Evolutionary conservation across 2,113 vertebrate species (phyloP).

Genomic region (Picathartes gymnocephalus): DNA sequence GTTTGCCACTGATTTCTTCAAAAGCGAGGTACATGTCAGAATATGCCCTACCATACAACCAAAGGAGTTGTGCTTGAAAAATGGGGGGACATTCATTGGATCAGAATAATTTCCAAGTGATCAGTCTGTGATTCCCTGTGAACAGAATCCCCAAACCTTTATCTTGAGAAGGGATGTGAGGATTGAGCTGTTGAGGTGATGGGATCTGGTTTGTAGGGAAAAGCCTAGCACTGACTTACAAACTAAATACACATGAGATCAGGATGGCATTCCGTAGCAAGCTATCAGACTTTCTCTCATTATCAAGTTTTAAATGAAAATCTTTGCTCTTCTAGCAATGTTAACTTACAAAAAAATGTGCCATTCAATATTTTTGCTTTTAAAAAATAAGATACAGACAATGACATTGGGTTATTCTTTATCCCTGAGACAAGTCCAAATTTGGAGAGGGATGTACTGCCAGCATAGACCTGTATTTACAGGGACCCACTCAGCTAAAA

Average conservation of each 20-base stretch:
- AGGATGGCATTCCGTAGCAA: not conserved
- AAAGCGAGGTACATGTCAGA: not conserved
- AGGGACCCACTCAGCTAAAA: not conserved
- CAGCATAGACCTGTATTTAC: not conserved
- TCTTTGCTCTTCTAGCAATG: not conserved
- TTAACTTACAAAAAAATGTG: not conserved
- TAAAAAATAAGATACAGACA: not conserved
- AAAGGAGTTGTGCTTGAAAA: not conserved
- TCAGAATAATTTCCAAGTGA: not conserved
- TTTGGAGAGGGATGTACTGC: not conserved
- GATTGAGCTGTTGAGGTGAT: not conserved
- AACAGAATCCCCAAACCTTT: not conserved
- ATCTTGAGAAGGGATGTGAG: not conserved
- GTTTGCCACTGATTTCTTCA: not conserved
- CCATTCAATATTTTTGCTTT: not conserved
- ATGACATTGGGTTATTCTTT: not conserved
- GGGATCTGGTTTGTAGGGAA: not conserved
- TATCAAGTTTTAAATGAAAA: not conserved
- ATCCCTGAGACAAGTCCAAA: not conserved
- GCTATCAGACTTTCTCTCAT: not conserved
- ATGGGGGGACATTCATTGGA: not conserved
- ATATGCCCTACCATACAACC: not conserved
- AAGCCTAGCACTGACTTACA: not conserved
- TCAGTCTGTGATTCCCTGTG: not conserved
- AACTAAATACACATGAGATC: not conserved